These are phyloP conservation scores for Tetragonula carbonaria DNA, from an alignment of 2,888 invertebrate species.

Conservation along the genomic window DNA sequence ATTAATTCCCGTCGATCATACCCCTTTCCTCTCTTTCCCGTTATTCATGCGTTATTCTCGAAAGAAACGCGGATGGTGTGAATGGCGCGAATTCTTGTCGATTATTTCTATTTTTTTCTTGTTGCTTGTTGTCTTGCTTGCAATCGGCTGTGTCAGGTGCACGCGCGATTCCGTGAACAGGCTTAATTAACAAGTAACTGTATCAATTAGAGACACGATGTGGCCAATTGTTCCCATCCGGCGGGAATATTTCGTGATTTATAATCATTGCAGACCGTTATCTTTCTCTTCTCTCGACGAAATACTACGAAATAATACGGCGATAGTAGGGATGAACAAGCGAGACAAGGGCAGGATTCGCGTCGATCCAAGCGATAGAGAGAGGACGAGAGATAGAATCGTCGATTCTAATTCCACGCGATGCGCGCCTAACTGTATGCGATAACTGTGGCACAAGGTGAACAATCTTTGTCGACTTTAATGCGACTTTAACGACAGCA, in stretches of 20 bases:
- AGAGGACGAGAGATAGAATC: slow-evolving; percentile 36
- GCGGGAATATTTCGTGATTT: slow-evolving; percentile 55
- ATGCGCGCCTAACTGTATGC: slow-evolving; percentile 62
- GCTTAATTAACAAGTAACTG: slow-evolving; percentile 58
- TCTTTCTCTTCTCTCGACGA: slow-evolving; percentile 40
- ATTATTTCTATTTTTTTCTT: background rate
- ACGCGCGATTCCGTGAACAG: slow-evolving; percentile 33
- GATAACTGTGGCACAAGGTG: slow-evolving; percentile 61
- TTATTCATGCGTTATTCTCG: background rate
- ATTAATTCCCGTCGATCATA: background rate
- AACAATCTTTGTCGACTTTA: slow-evolving; percentile 63
- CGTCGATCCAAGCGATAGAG: background rate
- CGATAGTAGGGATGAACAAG: background rate
- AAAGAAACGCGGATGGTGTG: background rate
- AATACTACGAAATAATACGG: slow-evolving; percentile 33
- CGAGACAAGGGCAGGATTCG: slow-evolving; percentile 12
- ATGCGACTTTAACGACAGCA: slow-evolving; percentile 64
- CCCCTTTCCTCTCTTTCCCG: too few species aligned
- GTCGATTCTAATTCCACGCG: slow-evolving; percentile 61
- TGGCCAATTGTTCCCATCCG: slow-evolving; percentile 48
- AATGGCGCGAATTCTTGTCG: too few species aligned
- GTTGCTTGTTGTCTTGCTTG: background rate
- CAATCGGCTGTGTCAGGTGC: slow-evolving; percentile 34
- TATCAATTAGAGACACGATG: slow-evolving; percentile 48
- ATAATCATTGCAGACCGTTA: slow-evolving; percentile 59